phyloP scores from a whole-genome alignment of 2,797 vertebrate species.

The Artibeus jamaicensis region DNA sequence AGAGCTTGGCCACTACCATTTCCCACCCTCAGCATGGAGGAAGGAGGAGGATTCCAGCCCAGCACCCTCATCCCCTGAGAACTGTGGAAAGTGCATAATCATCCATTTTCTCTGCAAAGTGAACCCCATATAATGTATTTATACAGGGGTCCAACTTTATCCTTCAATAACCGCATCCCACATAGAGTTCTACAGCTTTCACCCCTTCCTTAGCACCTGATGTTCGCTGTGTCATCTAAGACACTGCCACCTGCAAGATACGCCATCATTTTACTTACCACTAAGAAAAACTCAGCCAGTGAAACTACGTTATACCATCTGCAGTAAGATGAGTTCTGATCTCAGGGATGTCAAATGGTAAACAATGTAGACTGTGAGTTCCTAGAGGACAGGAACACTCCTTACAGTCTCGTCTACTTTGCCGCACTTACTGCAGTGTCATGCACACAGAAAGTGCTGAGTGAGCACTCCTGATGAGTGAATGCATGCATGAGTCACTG shows the following conservation, averaged over 20 bases:
- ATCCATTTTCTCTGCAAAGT: background rate
- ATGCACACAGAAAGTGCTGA: rapidly evolving
- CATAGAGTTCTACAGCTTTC: background rate
- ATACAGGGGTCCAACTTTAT: background rate
- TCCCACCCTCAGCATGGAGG: background rate
- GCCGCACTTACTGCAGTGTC: background rate
- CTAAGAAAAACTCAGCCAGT: background rate
- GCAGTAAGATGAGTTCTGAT: background rate
- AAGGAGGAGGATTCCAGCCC: background rate
- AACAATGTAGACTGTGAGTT: background rate
- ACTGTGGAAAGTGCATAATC: too few relatives aligned
- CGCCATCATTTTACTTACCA: background rate
- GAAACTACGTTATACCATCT: background rate
- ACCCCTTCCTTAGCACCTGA: background rate
- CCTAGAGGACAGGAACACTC: background rate
- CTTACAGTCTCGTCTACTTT: background rate
- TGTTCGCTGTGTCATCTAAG: background rate
- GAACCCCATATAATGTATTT: background rate
- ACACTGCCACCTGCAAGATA: background rate
- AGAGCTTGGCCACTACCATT: background rate
- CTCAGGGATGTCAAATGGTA: background rate
- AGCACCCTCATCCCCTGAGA: background rate
- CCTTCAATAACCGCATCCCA: background rate
- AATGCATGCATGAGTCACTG: background rate
- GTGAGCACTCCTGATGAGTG: background rate